These are phyloP conservation scores for Seriola rivoliana DNA, from an alignment of 2,113 vertebrate species.

Conservation along the genomic window DNA sequence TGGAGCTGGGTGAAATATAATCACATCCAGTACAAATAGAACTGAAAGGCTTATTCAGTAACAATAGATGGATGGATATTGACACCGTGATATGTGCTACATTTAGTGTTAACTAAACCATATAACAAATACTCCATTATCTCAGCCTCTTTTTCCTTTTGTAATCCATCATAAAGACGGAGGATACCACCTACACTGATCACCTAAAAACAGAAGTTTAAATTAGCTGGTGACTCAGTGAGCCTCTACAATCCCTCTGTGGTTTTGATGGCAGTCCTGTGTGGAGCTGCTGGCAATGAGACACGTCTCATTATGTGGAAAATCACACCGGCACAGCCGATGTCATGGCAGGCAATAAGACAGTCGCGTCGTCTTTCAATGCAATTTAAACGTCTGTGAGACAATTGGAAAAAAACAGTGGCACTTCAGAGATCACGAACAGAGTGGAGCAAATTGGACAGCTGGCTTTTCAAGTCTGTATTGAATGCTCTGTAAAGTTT, in stretches of 20 bases:
- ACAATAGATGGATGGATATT: neutral
- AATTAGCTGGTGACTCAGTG: slow-evolving; percentile 49
- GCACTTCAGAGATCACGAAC: slow-evolving; percentile 48
- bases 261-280: slow-evolving; percentile 30
- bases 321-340: slow-evolving; percentile 58
- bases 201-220: slow-evolving; percentile 44
- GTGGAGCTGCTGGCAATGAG: slow-evolving; percentile 60
- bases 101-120: neutral
- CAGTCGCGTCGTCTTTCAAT: slow-evolving; percentile 40
- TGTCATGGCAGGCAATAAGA: slow-evolving; percentile 55
- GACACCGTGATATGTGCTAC: neutral
- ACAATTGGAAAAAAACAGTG: slow-evolving; percentile 52
- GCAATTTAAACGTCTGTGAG: slow-evolving; percentile 59
- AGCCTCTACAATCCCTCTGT: slow-evolving; percentile 7
- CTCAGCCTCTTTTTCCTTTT: neutral
- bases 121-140: neutral
- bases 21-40: neutral
- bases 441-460: slow-evolving; percentile 46
- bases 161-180: neutral
- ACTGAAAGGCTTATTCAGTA: slow-evolving; percentile 8
- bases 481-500: slow-evolving; percentile 45
- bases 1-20: neutral
- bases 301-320: slow-evolving; percentile 73
- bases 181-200: slow-evolving; percentile 12
- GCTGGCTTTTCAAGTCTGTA: slow-evolving; percentile 47